A percentile compares a stretch with the other conserved stretches of the same genome.
These are phyloP conservation scores for Calephelis virginiensis DNA, from an alignment of 1,140 invertebrate genomes.

Conservation along the genomic window DNA sequence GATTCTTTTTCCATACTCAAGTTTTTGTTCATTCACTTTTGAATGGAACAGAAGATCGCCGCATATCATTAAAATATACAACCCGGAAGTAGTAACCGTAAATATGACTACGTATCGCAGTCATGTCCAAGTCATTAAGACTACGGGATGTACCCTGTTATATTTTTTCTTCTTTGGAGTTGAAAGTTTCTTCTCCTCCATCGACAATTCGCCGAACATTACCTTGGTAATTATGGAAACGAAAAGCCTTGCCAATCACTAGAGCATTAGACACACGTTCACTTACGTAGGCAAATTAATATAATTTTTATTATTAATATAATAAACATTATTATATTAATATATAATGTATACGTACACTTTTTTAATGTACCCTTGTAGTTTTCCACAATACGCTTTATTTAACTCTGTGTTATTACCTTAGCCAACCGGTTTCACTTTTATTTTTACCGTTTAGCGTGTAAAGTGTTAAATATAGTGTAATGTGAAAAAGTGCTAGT, in stretches of 20 bases:
- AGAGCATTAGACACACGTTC: not conserved
- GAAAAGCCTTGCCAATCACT: slow-evolving; percentile 10
- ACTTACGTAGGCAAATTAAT: too few relatives aligned
- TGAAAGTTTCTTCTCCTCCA: slow-evolving; percentile 21
- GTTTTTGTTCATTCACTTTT: too few relatives aligned
- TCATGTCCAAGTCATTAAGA: slow-evolving; percentile 29
- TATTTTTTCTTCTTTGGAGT: slow-evolving; percentile 2
- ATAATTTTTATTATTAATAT: too few relatives aligned
- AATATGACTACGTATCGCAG: slow-evolving; percentile 33
- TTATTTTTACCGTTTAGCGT: too few relatives aligned
- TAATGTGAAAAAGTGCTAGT: too few relatives aligned
- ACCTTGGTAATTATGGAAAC: slow-evolving; percentile 22
- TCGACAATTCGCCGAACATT: slow-evolving; percentile 20
- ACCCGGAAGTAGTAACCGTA: slow-evolving; percentile 26
- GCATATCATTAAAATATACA: slow-evolving; percentile 1
- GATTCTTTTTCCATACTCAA: not conserved
- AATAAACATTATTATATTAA: too few relatives aligned
- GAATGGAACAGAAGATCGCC: not conserved
- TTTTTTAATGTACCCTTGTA: too few relatives aligned
- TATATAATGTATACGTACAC: too few relatives aligned
- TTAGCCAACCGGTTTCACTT: too few relatives aligned
- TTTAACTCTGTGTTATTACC: too few relatives aligned
- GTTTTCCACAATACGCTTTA: too few relatives aligned
- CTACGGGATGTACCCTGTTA: slow-evolving; percentile 7
- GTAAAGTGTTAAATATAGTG: too few relatives aligned